A percentile compares a stretch with the other conserved stretches of the same genome.
Conservation (phyloP, 2,797 vertebrate species). For the Acanthurus lineatus region DNA sequence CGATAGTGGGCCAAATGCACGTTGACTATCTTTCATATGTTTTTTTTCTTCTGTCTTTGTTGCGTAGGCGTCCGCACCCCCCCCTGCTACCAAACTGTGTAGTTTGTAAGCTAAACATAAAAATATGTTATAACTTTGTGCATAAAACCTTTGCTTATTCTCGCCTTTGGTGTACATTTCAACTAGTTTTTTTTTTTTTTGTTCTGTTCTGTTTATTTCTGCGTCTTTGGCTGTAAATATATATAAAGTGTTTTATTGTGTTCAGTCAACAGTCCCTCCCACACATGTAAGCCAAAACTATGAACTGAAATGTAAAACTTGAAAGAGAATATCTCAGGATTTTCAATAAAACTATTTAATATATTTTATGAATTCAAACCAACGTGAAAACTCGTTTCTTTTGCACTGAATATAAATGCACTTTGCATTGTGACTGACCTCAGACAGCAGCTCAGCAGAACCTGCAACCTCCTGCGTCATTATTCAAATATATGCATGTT, state of each 20-base stretch:
- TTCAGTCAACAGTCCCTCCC: constrained; percentile 54
- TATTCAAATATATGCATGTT: too few relatives aligned
- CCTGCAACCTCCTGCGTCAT: too few relatives aligned
- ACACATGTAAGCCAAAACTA: constrained; percentile 78
- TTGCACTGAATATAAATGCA: too few relatives aligned
- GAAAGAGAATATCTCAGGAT: constrained; percentile 67
- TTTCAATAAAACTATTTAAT: constrained; percentile 75
- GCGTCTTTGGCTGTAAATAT: constrained; percentile 67
- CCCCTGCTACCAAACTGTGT: constrained; percentile 1
- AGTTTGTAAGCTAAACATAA: constrained; percentile 28
- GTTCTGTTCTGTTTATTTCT: constrained; percentile 15
- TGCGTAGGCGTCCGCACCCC: constrained; percentile 8
- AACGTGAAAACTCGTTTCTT: background rate
- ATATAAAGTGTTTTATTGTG: constrained; percentile 52
- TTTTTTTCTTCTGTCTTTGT: constrained; percentile 33
- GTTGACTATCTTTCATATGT: constrained; percentile 16
- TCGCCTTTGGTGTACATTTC: constrained; percentile 73
- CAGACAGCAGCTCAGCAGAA: background rate
- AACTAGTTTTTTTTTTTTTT: constrained; percentile 40
- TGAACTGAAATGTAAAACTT: constrained; percentile 69
- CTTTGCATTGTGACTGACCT: background rate
- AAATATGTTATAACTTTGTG: constrained; percentile 24
- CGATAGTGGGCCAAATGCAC: constrained; percentile 69
- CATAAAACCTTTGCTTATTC: constrained; percentile 52
- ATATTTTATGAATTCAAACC: constrained; percentile 41